A percentile compares a stretch with the other conserved stretches of the same genome.
Conservation (phyloP, 2,113 vertebrate genomes). For the Thunnus maccoyii region DNA sequence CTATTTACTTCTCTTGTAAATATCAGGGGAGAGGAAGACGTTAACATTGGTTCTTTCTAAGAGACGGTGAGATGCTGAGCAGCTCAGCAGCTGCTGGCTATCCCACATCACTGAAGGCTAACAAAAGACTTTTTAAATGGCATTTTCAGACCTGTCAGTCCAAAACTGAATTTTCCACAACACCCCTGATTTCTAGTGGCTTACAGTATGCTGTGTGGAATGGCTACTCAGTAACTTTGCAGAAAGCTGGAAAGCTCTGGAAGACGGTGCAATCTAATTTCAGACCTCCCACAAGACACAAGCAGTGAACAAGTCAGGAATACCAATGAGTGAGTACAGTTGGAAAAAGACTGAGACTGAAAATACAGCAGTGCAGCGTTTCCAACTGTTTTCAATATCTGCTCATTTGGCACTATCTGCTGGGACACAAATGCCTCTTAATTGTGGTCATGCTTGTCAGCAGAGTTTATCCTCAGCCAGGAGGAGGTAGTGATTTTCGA, state of each 20-base stretch:
- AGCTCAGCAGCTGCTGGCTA: background rate
- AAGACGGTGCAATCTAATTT: constrained; percentile 34
- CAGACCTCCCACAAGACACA: constrained; percentile 34
- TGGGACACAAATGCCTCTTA: constrained; percentile 25
- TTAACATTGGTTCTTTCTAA: background rate
- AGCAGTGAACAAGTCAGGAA: constrained; percentile 33
- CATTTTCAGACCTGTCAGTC: constrained; percentile 29
- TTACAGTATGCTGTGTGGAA: constrained; percentile 3
- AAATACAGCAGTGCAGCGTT: background rate
- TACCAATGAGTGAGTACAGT: constrained; percentile 40
- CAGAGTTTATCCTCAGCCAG: constrained; percentile 23
- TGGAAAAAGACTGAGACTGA: constrained; percentile 4
- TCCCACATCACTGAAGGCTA: background rate
- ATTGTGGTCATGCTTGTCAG: constrained; percentile 27
- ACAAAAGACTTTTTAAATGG: constrained; percentile 32
- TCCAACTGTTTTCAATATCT: constrained; percentile 25
- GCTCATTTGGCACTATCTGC: constrained; percentile 25
- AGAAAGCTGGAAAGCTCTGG: constrained; percentile 29
- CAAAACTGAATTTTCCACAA: constrained; percentile 4
- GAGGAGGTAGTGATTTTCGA: constrained; percentile 19
- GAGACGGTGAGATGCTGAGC: background rate
- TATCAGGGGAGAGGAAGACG: background rate
- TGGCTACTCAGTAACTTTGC: constrained; percentile 22
- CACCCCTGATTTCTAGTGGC: constrained; percentile 4
- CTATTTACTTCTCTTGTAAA: background rate